Evolutionary conservation across 2,888 invertebrate species (phyloP).

Genomic region (Mythimna ferrago): DNA sequence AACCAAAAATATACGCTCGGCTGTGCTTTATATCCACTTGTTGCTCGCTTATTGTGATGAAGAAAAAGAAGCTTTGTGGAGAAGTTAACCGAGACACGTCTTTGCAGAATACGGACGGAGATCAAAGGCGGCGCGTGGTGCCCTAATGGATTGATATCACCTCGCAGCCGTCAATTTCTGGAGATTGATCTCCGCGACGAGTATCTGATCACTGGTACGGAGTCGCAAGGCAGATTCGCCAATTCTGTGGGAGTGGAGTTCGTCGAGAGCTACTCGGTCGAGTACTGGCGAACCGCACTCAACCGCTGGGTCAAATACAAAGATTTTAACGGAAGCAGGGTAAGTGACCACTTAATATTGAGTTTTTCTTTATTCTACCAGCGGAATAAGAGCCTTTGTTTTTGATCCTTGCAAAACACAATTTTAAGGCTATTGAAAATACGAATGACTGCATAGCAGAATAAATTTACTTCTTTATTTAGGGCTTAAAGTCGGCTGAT

Average conservation of each 20-base stretch:
- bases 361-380: constrained; percentile 20
- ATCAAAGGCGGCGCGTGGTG: constrained; percentile 98
- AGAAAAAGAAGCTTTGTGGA: constrained; percentile 50
- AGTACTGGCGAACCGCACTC: constrained; percentile 94
- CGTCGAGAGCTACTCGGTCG: constrained; percentile 95
- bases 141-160: constrained; percentile 95
- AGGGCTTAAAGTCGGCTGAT: constrained; percentile 35
- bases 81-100: constrained; percentile 46
- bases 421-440: constrained; percentile 27
- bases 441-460: constrained; percentile 35
- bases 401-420: constrained; percentile 25
- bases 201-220: constrained; percentile 95
- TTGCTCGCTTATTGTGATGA: constrained; percentile 56
- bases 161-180: constrained; percentile 94
- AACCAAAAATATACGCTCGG: constrained; percentile 55
- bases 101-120: constrained; percentile 94
- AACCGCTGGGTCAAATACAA: constrained; percentile 95
- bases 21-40: constrained; percentile 58
- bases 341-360: constrained; percentile 80
- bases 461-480: constrained; percentile 51
- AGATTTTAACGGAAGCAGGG: constrained; percentile 94
- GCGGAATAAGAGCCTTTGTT: constrained; percentile 18
- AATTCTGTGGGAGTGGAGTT: constrained; percentile 97
- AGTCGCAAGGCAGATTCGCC: constrained; percentile 97
- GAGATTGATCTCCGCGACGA: constrained; percentile 94